These are phyloP conservation scores for Strigamia maritima DNA, from an alignment of 2,888 invertebrate species.

Conservation along the genomic window DNA sequence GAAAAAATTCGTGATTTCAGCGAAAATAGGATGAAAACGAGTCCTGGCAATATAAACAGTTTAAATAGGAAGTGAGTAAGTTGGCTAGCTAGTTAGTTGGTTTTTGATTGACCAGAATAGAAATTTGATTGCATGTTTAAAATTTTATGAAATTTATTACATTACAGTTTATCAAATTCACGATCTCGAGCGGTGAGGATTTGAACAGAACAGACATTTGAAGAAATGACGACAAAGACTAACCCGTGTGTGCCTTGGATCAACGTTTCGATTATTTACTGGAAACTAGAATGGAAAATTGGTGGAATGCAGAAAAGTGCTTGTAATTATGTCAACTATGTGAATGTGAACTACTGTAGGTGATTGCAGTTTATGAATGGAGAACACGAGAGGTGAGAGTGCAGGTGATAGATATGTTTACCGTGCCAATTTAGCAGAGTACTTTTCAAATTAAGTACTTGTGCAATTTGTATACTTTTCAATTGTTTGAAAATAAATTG, in stretches of 20 bases:
- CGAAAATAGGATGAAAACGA: background rate
- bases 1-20: background rate
- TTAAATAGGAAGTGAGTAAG: background rate
- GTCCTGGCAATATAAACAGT: background rate
- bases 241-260: background rate
- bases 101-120: too few species aligned
- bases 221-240: background rate
- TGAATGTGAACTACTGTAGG: too few species aligned
- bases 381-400: background rate
- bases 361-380: background rate
- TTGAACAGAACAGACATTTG: background rate
- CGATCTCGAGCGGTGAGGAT: background rate
- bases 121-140: background rate
- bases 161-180: background rate
- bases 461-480: background rate
- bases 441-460: background rate
- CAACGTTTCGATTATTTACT: background rate
- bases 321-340: background rate
- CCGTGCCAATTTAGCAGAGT: background rate
- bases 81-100: too few species aligned
- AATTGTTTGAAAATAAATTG: background rate
- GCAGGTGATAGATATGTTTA: background rate
- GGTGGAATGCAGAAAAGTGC: background rate
- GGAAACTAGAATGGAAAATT: background rate
- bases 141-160: background rate